Conservation (phyloP, 2,888 invertebrate species). For the Carabus problematicus region DNA sequence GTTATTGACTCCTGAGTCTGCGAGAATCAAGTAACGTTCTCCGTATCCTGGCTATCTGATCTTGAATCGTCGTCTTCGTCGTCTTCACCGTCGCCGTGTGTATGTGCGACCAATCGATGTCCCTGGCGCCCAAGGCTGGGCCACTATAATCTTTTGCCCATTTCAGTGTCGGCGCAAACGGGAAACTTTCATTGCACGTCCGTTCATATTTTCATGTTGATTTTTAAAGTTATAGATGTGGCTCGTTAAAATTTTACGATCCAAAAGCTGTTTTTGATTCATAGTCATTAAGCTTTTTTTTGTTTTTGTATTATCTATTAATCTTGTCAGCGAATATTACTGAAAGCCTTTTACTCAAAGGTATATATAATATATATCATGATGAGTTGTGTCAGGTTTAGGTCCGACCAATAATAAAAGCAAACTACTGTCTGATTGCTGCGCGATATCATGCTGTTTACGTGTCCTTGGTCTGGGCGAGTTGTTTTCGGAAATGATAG, state of each 20-base stretch:
- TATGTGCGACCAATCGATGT: constrained; percentile 24
- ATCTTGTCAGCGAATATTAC: too few species aligned
- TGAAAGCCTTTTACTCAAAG: too few species aligned
- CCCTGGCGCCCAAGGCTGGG: constrained; percentile 20
- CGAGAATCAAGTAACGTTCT: neutral
- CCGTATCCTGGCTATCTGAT: constrained; percentile 8
- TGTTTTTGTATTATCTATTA: too few species aligned
- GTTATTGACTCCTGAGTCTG: neutral
- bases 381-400: too few species aligned
- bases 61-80: constrained; percentile 21
- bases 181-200: neutral
- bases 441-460: constrained; percentile 6
- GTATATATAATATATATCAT: too few species aligned
- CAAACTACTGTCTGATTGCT: neutral
- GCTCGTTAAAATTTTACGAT: too few species aligned
- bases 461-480: too few species aligned
- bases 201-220: neutral
- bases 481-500: too few species aligned
- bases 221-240: neutral
- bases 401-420: neutral
- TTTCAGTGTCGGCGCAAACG: neutral
- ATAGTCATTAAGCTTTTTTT: too few species aligned
- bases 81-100: too few species aligned
- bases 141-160: constrained; percentile 3
- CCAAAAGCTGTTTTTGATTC: too few species aligned